These are phyloP conservation scores for Hemicentrotus pulcherrimus DNA, from an alignment of 35 echinoderm and acorn worm species.

Conservation along the genomic window DNA sequence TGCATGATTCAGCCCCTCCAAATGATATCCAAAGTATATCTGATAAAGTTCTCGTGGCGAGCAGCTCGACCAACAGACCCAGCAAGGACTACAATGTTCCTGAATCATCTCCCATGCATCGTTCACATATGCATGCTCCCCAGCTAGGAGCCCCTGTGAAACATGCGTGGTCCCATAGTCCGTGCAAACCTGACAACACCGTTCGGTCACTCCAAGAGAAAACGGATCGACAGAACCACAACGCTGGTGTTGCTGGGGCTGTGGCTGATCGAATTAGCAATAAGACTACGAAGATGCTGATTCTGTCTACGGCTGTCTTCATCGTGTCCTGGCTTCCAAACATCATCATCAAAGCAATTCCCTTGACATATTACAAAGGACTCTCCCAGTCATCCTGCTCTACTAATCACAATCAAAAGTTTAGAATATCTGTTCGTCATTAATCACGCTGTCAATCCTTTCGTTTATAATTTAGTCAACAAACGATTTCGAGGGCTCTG, in stretches of 20 bases:
- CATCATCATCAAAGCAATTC: constrained; percentile 3
- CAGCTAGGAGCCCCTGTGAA: not conserved
- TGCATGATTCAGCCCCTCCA: not conserved
- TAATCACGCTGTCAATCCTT: no score
- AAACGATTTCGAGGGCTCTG: no score
- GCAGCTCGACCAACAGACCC: not conserved
- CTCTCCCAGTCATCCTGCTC: not conserved
- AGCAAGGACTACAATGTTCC: not conserved
- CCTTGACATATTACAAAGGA: not conserved
- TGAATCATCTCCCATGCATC: not conserved
- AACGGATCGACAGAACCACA: not conserved
- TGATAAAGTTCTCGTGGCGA: not conserved
- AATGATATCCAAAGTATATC: not conserved
- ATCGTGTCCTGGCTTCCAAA: constrained; percentile 1
- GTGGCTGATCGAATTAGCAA: not conserved
- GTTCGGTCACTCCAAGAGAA: not conserved
- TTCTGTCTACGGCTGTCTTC: constrained; percentile 8
- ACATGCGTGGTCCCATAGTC: not conserved
- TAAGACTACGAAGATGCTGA: not conserved
- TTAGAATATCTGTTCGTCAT: not conserved
- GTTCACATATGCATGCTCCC: not conserved
- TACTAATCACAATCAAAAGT: not conserved
- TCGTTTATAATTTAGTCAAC: no score
- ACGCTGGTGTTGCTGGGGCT: not conserved
- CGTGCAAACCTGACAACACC: not conserved